phyloP scores from a whole-genome alignment of 2,888 invertebrate genomes.

The Mesochorus sp. region DNA sequence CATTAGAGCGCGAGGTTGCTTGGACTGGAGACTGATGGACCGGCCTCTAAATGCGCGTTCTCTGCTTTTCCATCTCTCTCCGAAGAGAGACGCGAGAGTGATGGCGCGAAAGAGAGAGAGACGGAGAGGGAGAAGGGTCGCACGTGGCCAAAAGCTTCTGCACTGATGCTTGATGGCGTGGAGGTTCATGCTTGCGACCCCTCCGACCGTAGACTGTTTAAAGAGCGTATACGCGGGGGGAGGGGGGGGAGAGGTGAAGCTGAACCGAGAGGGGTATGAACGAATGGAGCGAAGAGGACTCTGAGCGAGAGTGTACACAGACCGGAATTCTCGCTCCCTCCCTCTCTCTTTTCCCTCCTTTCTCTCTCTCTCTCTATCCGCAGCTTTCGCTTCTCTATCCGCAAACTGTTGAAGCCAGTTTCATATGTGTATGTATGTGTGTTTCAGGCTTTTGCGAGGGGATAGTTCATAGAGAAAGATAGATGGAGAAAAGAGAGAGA shows the following conservation, averaged over 20 bases:
- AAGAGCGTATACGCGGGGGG: conserved; percentile 66
- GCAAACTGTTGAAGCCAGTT: conserved; percentile 40
- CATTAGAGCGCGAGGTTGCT: conserved; percentile 71
- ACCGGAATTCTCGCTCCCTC: conserved; percentile 27
- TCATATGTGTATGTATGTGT: not conserved
- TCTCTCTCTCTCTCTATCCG: conserved; percentile 27
- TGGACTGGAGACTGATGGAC: not conserved
- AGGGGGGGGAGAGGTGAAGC: conserved; percentile 20
- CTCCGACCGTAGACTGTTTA: conserved; percentile 68
- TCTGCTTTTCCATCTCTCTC: not conserved
- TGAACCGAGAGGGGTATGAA: not conserved
- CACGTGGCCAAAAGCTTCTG: conserved; percentile 16
- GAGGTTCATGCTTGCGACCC: conserved; percentile 37
- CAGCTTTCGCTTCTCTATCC: conserved; percentile 25
- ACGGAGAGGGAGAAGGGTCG: not conserved
- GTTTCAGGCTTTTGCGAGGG: not conserved
- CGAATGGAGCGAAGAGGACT: conserved; percentile 22
- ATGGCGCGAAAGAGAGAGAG: not conserved
- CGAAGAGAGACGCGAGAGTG: not conserved
- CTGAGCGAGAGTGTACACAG: not conserved
- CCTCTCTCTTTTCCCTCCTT: conserved; percentile 1
- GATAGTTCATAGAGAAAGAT: conserved; percentile 63
- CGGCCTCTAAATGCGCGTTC: not conserved
- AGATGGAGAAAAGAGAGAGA: not conserved
- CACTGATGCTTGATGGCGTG: conserved; percentile 44